Percentiles rank a stretch among this genome's conserved stretches.
Evolutionary conservation across 1,140 invertebrate species (phyloP).

Genomic region (Sitobion miscanthi): DNA sequence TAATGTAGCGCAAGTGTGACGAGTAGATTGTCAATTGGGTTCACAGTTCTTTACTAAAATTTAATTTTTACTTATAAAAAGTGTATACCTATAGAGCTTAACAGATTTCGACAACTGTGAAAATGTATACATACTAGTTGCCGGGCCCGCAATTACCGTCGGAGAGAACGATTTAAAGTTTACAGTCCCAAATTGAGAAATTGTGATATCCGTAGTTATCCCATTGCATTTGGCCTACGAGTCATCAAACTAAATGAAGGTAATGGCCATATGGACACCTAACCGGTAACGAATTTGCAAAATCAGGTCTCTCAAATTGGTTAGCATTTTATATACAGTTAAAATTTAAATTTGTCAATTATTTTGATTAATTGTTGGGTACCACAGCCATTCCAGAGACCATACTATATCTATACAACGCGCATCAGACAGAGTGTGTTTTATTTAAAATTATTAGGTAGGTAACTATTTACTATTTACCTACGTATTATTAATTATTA

Average conservation of each 20-base stretch:
- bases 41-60: not conserved
- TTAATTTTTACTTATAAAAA: not conserved
- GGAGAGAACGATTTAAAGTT: not conserved
- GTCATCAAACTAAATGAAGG: not conserved
- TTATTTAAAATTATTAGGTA: not conserved
- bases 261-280: not conserved
- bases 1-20: not conserved
- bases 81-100: not conserved
- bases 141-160: not conserved
- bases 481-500: not conserved
- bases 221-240: not conserved
- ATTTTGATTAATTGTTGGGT: not conserved
- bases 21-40: not conserved
- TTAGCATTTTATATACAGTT: not conserved
- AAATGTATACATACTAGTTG: no score
- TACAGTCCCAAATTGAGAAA: not conserved
- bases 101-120: no score
- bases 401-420: not conserved
- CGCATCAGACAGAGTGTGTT: not conserved
- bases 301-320: not conserved
- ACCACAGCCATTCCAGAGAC: not conserved
- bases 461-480: not conserved
- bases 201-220: not conserved
- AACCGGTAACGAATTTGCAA: not conserved
- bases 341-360: not conserved